phyloP scores from a whole-genome alignment of 2,888 invertebrate genomes.

The Catocala fraxini region DNA sequence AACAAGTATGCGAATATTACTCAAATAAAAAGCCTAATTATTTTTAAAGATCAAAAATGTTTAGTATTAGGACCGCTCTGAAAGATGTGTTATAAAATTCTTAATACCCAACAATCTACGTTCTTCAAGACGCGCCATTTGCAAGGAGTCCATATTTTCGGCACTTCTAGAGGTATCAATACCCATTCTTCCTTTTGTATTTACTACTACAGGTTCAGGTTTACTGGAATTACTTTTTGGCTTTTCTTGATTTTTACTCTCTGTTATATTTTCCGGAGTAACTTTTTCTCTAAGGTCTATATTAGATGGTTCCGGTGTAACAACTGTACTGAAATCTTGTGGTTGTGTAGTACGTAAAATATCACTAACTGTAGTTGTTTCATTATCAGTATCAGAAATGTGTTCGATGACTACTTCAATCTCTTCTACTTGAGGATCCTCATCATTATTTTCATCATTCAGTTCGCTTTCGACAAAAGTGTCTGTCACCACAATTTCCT shows the following conservation, averaged over 20 bases:
- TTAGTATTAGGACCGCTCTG: conserved; percentile 3
- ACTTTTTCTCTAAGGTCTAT: neutral
- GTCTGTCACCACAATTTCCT: conserved; percentile 12
- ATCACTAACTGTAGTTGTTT: neutral
- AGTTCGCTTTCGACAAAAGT: neutral
- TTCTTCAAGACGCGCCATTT: neutral
- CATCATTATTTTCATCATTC: neutral
- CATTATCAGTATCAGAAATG: conserved; percentile 6
- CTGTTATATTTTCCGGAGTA: neutral
- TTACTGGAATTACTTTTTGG: neutral
- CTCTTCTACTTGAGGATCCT: conserved; percentile 20
- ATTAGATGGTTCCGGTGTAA: neutral
- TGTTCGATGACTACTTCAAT: conserved; percentile 19
- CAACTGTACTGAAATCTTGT: neutral
- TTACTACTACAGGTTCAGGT: neutral
- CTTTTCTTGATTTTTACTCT: neutral
- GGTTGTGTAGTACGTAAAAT: neutral
- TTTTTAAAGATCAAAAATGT: neutral
- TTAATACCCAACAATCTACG: conserved; percentile 11
- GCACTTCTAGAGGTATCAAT: neutral
- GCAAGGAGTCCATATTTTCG: neutral
- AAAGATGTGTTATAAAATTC: neutral
- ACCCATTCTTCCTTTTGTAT: conserved; percentile 4
- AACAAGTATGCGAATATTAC: neutral
- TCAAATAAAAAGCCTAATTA: too few relatives aligned